A percentile compares a stretch with the other conserved stretches of the same genome.
phyloP scores from a whole-genome alignment of 2,113 vertebrate species.

The Coptodon bakossiorum region DNA sequence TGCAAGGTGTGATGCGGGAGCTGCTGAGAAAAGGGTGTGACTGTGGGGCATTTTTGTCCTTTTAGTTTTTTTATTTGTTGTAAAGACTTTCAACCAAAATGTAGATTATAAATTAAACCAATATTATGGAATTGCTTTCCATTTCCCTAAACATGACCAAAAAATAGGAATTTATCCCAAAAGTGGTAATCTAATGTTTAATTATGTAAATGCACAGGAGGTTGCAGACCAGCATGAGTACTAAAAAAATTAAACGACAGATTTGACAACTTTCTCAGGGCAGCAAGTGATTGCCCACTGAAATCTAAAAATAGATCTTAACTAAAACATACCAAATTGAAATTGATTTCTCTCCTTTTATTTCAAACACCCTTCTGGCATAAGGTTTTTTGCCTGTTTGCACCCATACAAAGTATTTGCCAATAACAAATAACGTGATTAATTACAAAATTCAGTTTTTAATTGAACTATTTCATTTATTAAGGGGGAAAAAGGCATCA shows the following conservation, averaged over 20 bases:
- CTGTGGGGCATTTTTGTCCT: not conserved
- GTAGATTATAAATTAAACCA: not conserved
- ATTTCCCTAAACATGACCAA: not conserved
- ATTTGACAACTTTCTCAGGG: not conserved
- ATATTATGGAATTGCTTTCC: not conserved
- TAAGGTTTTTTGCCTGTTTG: not conserved
- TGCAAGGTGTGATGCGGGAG: not conserved
- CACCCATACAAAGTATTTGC: not conserved
- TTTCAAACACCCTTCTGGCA: not conserved
- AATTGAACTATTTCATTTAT: not conserved
- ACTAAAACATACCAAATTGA: not conserved
- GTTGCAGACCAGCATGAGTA: not conserved
- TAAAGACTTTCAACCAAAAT: not conserved
- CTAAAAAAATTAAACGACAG: not conserved
- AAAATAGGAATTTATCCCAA: not conserved
- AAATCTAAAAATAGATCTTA: not conserved
- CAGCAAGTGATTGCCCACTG: not conserved
- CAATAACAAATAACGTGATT: not conserved
- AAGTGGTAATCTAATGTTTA: not conserved
- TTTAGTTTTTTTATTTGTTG: not conserved
- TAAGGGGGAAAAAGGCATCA: fast-evolving
- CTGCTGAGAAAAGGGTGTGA: not conserved
- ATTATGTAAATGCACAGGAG: not conserved
- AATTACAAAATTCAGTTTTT: not conserved
- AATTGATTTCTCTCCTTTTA: not conserved